Evolutionary conservation across 2,113 vertebrate genomes (phyloP), one percentile per base, ranked within the genome.

Genomic region (Pteropus alecto): DNA sequence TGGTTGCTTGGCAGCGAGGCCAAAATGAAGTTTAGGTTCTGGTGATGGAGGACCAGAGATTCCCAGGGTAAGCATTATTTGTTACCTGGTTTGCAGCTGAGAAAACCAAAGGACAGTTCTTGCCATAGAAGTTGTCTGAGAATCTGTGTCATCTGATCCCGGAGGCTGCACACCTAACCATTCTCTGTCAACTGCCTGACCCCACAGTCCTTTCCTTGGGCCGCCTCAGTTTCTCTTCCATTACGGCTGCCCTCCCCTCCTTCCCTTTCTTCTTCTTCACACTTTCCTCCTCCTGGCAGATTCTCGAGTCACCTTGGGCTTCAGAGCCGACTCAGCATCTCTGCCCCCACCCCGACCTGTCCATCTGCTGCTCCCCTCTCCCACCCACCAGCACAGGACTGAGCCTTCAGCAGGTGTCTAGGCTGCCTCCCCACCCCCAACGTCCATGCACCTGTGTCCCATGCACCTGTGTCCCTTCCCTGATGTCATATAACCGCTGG

Each of bases 391-490:
- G 61, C 82, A 67, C 78, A 54, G 82, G 89, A 73, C 43, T 46
- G 93, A 86, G 63, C 77, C 65, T 93, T 73, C 63, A 63, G 95
- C 96, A 89, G 73, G 95, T 96, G 76, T 94, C 65, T 70, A 78
- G 35, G 90, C 73, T 94, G 76, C 92, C 82, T 88, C 54, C 61
- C 65, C 35, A 10, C 70, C 61, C 46, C 95, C 88, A 13, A 81
- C 78, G 70, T 83, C 68, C 71, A 67, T 54, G 95, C 97, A 97
- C 96, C 95, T 96, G 97, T 96, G 96, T 96, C 94, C 78, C 38
- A 18, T 35, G 95, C 96, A 97, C 96, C 97, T 97, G 97, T 83
- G 97, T 91, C 93, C 95, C 74, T 93, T 87, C 78, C 46, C 95
- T 84, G 91, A 96, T 87, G 78, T 51, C 94, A 94, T 61, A 43